Evolutionary conservation across 2,888 invertebrate species (phyloP), one percentile per base, ranked within the genome.

Genomic region (Cetonia aurata): DNA sequence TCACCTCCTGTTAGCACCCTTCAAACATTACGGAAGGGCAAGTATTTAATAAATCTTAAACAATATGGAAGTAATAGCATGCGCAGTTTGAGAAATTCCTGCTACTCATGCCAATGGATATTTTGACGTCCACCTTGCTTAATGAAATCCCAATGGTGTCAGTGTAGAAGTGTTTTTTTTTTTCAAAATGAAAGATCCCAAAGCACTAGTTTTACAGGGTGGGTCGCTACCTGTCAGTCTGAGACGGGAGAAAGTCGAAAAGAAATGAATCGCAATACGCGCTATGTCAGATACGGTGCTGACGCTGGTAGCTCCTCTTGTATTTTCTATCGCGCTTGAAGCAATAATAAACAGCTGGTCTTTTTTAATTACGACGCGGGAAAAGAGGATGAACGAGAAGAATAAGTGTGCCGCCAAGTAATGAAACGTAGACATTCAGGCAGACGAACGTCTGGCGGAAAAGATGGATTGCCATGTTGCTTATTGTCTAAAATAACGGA

Each of bases 401-500:
- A 76, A 76, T 76, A 78, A 79, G 78, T 79, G 77, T 79, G 75
- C 77, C 25, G 25, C 3, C 56, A 78, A 75, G 79, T 77, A 80
- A 80, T 78, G 78, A 79, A 78, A 78, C 76, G 79, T 78, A 77
- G 77, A 77, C 77, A 77, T 75, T 75, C 75, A 75, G 77, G 76
- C 76, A 78, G 79, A 78, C 79, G 76, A 77, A 71, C 77, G 78
- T 78, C 79, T 77, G 72, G 67, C 75, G 72, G 75, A 77, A 56
- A 80, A 81, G 80, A 81, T 80, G 78, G 79, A 81, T 81, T 79
- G 77, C 79, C 75, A 76, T 76, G 77, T 77, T 78, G 77, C 78
- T 80, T 79, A 80, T 80, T 80, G 79, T 79, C 78, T 79, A 79
- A 79, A 56, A 79, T 74, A 76, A 73, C 73, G 67, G 75, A 74